These are phyloP conservation scores for Heliangelus exortis DNA, from an alignment of 2,797 vertebrate species.

Conservation along the genomic window DNA sequence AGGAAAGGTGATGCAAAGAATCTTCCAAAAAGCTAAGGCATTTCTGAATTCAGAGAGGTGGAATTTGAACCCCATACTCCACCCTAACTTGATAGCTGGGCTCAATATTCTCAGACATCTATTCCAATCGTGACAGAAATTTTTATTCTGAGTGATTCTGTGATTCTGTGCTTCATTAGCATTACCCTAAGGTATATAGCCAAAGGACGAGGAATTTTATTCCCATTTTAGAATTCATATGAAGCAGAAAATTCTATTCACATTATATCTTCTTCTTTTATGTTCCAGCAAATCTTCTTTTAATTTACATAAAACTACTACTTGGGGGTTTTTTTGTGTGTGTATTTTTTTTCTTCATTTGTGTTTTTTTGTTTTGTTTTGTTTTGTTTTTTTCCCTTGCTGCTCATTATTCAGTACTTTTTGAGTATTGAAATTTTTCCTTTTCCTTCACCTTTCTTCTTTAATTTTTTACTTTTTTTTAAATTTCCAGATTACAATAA, in stretches of 20 bases:
- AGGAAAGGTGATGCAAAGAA: background rate
- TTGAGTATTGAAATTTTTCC: background rate
- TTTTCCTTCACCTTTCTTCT: background rate
- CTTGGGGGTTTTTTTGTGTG: no score
- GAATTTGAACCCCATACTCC: background rate
- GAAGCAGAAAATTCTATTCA: background rate
- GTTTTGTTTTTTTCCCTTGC: no score
- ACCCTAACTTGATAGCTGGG: no score
- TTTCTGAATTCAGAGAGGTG: background rate
- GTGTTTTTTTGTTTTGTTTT: no score
- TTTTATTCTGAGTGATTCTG: no score
- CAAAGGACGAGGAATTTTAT: rapidly evolving
- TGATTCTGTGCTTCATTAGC: background rate
- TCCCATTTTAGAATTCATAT: background rate
- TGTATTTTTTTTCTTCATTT: no score
- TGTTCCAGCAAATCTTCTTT: background rate
- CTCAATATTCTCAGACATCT: no score
- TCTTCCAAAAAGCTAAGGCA: background rate
- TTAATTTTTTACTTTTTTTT: background rate
- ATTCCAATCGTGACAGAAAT: no score
- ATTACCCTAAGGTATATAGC: rapidly evolving
- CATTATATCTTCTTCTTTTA: background rate
- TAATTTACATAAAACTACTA: background rate
- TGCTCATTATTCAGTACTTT: background rate
- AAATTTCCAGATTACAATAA: background rate